Evolutionary conservation across 2,888 invertebrate genomes (phyloP).

Genomic region (Piscicola geometra): DNA sequence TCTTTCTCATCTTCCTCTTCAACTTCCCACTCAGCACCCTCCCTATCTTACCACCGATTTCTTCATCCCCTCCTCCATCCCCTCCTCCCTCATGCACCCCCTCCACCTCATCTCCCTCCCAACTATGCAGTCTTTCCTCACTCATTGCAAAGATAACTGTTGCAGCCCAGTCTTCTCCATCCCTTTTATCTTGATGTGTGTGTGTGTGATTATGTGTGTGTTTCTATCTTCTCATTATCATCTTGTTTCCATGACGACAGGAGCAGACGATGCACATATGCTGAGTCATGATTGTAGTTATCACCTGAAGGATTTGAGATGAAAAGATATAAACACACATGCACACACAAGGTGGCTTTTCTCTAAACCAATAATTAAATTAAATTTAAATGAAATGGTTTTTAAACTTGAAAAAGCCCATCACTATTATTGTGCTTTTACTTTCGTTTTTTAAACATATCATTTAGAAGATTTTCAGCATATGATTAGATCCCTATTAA

Average conservation of each 20-base stretch:
- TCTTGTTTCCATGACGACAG: neutral
- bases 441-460: too few relatives aligned
- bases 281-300: too few relatives aligned
- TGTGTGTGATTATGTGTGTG: too few relatives aligned
- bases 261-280: neutral
- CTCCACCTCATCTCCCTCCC: neutral
- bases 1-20: slow-evolving; percentile 26
- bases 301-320: too few relatives aligned
- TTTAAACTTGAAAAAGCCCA: too few relatives aligned
- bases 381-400: too few relatives aligned
- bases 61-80: slow-evolving; percentile 11
- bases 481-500: neutral
- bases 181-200: neutral
- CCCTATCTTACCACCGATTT: slow-evolving; percentile 18
- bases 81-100: neutral
- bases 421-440: too few relatives aligned
- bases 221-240: neutral
- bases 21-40: slow-evolving; percentile 19
- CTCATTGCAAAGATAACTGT: too few relatives aligned
- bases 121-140: neutral
- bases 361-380: too few relatives aligned
- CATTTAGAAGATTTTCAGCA: too few relatives aligned
- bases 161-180: neutral
- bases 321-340: too few relatives aligned
- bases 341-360: too few relatives aligned